Percentiles rank a stretch among this genome's conserved stretches.
Conservation (phyloP, 2,888 invertebrate genomes). For the Enoplolaimus lenunculus region DNA sequence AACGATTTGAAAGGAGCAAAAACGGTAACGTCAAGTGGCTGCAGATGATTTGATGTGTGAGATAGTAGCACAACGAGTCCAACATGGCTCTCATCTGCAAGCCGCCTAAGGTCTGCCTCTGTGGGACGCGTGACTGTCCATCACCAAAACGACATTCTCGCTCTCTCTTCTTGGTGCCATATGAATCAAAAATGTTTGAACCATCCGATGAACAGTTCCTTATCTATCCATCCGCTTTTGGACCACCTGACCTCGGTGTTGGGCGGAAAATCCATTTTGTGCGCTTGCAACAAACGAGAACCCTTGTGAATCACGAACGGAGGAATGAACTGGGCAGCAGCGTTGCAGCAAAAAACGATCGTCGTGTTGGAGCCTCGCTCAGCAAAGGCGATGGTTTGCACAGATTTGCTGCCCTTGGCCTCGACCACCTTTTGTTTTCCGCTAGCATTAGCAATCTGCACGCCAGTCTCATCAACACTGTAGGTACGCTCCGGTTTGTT, state of each 20-base stretch:
- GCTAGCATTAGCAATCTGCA: background rate
- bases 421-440: too few species aligned
- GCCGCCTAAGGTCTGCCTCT: background rate
- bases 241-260: background rate
- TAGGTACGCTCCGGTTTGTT: background rate
- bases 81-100: background rate
- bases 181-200: background rate
- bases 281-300: background rate
- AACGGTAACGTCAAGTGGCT: background rate
- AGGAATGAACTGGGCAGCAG: background rate
- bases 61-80: background rate
- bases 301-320: background rate
- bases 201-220: background rate
- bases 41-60: too few species aligned
- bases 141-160: background rate
- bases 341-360: background rate
- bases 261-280: background rate
- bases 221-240: background rate
- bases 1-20: background rate
- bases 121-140: background rate
- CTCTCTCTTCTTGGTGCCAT: background rate
- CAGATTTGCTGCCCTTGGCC: too few species aligned
- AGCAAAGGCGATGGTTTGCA: slow-evolving; percentile 2
- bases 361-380: background rate
- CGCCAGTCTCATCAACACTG: slow-evolving; percentile 2